phyloP scores from a whole-genome alignment of 2,888 invertebrate genomes.

The Drosophila algonquin region DNA sequence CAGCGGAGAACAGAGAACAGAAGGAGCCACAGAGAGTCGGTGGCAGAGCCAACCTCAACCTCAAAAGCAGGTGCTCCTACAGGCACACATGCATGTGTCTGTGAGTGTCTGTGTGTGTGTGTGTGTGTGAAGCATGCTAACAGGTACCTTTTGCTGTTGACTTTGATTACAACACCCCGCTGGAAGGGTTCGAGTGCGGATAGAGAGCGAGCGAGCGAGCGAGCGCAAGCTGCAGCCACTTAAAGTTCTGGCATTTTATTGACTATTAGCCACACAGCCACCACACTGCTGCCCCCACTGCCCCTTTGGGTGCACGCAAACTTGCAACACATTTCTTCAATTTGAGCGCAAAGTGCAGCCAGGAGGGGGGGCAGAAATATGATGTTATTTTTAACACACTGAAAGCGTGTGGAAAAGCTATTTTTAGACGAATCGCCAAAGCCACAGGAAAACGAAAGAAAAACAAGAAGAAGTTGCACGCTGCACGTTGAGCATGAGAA shows the following conservation, averaged over 20 bases:
- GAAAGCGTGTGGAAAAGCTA: slow-evolving; percentile 78
- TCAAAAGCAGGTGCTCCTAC: slow-evolving; percentile 30
- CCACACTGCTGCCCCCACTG: neutral
- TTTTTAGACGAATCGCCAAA: slow-evolving; percentile 60
- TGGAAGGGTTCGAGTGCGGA: neutral
- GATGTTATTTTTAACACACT: slow-evolving; percentile 79
- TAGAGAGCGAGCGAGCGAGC: neutral
- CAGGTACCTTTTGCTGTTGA: slow-evolving; percentile 72
- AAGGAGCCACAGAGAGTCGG: slow-evolving; percentile 19
- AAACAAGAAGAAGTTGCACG: slow-evolving; percentile 1
- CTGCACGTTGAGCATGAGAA: neutral
- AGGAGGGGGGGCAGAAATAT: slow-evolving; percentile 60
- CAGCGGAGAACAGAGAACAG: slow-evolving; percentile 45
- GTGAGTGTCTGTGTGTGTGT: slow-evolving; percentile 10
- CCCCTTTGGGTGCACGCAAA: slow-evolving; percentile 21
- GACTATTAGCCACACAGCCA: slow-evolving; percentile 66
- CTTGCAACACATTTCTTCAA: slow-evolving; percentile 76
- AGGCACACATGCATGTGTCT: neutral
- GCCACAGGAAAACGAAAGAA: slow-evolving; percentile 16
- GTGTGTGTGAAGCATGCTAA: slow-evolving; percentile 64
- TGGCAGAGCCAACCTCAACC: slow-evolving; percentile 36
- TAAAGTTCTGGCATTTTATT: slow-evolving; percentile 73
- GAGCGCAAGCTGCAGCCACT: slow-evolving; percentile 43
- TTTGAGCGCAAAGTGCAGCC: slow-evolving; percentile 53
- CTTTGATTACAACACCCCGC: slow-evolving; percentile 63